These are phyloP conservation scores for Tortrix viridana DNA, from an alignment of 2,888 invertebrate species.

Conservation along the genomic window DNA sequence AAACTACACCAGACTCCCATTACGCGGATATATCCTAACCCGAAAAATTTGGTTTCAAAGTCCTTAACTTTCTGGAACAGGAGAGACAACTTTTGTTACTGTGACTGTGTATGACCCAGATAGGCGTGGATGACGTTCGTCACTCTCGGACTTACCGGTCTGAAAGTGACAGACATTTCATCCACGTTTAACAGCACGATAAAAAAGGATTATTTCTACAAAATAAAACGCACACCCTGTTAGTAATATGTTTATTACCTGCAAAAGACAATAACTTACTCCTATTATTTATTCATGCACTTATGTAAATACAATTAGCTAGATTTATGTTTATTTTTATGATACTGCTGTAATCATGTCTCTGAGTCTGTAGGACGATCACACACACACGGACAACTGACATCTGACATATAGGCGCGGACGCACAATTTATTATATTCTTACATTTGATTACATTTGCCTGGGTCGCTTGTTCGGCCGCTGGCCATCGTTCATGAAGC, in stretches of 20 bases:
- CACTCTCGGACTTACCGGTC: no score
- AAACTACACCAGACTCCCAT: no score
- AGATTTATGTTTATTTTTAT: conserved; percentile 78
- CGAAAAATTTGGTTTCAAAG: no score
- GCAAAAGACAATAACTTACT: conserved; percentile 80
- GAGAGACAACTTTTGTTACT: no score
- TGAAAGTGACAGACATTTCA: no score
- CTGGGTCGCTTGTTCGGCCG: conserved; percentile 80
- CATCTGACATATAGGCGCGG: conserved; percentile 57
- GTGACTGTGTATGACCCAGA: no score
- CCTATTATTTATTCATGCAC: conserved; percentile 75
- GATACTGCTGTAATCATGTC: conserved; percentile 59
- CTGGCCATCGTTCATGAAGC: conserved; percentile 81
- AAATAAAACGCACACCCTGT: conserved; percentile 54
- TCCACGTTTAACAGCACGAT: no score
- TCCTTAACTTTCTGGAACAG: no score
- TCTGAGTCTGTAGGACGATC: conserved; percentile 71
- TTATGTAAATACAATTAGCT: conserved; percentile 83
- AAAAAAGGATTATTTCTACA: no score
- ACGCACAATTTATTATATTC: conserved; percentile 38
- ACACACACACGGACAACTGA: conserved; percentile 72
- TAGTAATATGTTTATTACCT: conserved; percentile 81
- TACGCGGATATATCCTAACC: no score
- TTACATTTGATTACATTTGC: conserved; percentile 68
- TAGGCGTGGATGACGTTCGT: no score